Conservation (phyloP, 2,888 invertebrate genomes). For the Ectobius pallidus region DNA sequence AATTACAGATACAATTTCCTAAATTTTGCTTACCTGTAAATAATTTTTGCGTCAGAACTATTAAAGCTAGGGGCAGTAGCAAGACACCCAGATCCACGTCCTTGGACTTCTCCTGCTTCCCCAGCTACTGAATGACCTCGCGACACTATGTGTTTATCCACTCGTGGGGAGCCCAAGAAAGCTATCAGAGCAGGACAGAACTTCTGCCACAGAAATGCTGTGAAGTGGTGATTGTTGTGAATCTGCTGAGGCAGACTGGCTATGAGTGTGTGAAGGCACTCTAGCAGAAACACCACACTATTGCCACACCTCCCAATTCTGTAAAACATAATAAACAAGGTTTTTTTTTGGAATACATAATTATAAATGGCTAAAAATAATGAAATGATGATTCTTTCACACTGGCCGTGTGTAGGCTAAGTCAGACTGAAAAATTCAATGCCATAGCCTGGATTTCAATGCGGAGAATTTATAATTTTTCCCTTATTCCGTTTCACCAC, state of each 20-base stretch:
- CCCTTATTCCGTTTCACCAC: too few relatives aligned
- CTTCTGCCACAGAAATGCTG: constrained; percentile 89
- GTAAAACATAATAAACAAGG: too few relatives aligned
- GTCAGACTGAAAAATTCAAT: too few relatives aligned
- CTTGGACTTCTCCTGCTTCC: constrained; percentile 55
- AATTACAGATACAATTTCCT: too few relatives aligned
- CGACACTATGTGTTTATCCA: constrained; percentile 78
- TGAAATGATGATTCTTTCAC: too few relatives aligned
- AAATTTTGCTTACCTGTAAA: constrained; percentile 84
- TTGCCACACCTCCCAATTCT: constrained; percentile 60
- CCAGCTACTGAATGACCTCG: constrained; percentile 45
- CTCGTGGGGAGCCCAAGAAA: constrained; percentile 85
- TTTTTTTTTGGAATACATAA: too few relatives aligned
- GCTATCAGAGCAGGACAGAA: constrained; percentile 89
- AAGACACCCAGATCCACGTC: constrained; percentile 71
- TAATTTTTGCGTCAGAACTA: constrained; percentile 85
- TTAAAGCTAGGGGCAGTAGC: constrained; percentile 79
- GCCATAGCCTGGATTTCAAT: too few relatives aligned
- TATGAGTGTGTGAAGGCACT: constrained; percentile 84
- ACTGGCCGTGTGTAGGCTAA: too few relatives aligned
- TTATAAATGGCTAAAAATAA: too few relatives aligned
- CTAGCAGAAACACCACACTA: constrained; percentile 79
- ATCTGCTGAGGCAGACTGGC: constrained; percentile 83
- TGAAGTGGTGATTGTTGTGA: constrained; percentile 83
- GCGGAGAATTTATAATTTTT: too few relatives aligned